Percentiles rank a stretch among this genome's conserved stretches.
phyloP scores from a whole-genome alignment of 2,113 vertebrate genomes.

The Narcine bancroftii region DNA sequence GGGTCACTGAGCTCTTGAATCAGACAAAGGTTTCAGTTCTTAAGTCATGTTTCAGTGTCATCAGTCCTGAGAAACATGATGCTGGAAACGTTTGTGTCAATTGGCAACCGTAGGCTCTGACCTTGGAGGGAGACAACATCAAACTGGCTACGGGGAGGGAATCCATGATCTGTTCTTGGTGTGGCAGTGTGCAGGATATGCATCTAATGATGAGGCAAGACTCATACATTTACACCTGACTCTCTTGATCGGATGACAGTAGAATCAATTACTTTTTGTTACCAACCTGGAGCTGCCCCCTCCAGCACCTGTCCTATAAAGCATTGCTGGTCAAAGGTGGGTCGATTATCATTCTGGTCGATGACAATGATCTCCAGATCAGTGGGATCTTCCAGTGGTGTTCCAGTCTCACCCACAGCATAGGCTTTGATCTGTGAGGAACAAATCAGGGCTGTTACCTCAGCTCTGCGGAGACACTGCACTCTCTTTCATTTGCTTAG shows the following conservation, averaged over 20 bases:
- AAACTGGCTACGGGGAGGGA: too few relatives aligned
- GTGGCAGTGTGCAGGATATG: too few relatives aligned
- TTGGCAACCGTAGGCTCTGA: too few relatives aligned
- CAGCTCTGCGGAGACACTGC: neutral
- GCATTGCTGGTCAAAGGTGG: slow-evolving; percentile 61
- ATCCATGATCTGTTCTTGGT: too few relatives aligned
- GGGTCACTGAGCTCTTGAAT: too few relatives aligned
- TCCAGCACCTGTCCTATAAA: slow-evolving; percentile 70
- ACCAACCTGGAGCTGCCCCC: slow-evolving; percentile 76
- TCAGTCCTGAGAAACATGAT: too few relatives aligned
- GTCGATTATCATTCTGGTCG: slow-evolving; percentile 94
- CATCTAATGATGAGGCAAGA: too few relatives aligned
- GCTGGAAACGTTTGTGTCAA: too few relatives aligned
- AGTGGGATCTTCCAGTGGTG: slow-evolving; percentile 79
- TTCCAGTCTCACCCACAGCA: slow-evolving; percentile 77
- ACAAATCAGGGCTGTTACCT: slow-evolving; percentile 22
- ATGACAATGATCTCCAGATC: slow-evolving; percentile 90
- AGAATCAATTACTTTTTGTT: fast-evolving
- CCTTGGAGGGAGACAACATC: too few relatives aligned
- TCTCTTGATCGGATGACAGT: too few relatives aligned
- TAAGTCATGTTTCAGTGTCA: too few relatives aligned
- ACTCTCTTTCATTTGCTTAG: neutral
- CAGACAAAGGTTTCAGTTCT: too few relatives aligned
- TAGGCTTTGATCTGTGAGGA: slow-evolving; percentile 77
- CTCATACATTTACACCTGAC: neutral